phyloP scores from a whole-genome alignment of 2,113 vertebrate genomes.

The Marmota monax region DNA sequence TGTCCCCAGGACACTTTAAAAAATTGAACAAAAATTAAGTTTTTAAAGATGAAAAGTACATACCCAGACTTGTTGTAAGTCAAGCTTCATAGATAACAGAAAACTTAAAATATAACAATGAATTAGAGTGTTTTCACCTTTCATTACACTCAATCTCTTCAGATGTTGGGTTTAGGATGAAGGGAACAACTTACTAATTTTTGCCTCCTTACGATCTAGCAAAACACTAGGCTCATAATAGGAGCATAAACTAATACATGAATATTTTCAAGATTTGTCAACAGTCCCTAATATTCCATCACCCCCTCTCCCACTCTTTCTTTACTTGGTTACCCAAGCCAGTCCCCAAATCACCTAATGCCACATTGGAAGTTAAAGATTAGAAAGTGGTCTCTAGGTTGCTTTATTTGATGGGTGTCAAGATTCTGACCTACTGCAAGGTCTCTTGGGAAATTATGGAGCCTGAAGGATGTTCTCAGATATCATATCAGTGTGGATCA shows the following conservation, averaged over 20 bases:
- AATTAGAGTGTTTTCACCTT: not conserved
- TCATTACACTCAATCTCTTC: not conserved
- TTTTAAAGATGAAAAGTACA: conserved; percentile 38
- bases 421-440: not conserved
- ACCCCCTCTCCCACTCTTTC: not conserved
- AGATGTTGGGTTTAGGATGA: not conserved
- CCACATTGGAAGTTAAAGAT: not conserved
- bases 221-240: not conserved
- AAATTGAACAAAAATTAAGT: not conserved
- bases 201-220: not conserved
- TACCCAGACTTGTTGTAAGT: not conserved
- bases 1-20: not conserved
- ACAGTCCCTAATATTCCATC: not conserved
- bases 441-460: not conserved
- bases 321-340: not conserved
- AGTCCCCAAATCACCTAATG: not conserved
- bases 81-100: conserved; percentile 9
- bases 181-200: not conserved
- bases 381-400: not conserved
- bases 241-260: not conserved
- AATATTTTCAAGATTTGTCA: not conserved
- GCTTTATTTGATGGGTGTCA: not conserved
- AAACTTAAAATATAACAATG: not conserved
- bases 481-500: not conserved
- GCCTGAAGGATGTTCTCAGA: not conserved